phyloP scores from a whole-genome alignment of 1,140 invertebrate genomes.

The Rhyacophila brunnea region DNA sequence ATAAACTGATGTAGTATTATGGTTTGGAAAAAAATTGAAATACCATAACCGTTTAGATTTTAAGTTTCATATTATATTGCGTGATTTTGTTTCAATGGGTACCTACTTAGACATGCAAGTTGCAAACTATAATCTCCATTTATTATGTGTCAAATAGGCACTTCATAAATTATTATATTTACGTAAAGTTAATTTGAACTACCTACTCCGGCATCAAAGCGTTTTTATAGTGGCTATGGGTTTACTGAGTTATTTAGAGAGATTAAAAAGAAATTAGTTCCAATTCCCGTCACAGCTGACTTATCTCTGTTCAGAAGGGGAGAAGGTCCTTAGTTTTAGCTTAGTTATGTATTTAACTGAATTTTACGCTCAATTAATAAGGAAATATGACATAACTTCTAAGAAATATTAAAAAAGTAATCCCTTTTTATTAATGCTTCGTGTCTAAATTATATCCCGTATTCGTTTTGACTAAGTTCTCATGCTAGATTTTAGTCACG shows the following conservation, averaged over 20 bases:
- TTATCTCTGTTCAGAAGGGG: neutral
- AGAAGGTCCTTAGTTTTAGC: constrained; percentile 7
- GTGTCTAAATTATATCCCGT: constrained; percentile 17
- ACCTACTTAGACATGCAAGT: too few species aligned
- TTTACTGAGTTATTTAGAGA: neutral
- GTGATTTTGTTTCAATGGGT: too few species aligned
- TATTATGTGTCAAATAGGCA: too few species aligned
- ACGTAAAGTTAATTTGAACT: constrained; percentile 1
- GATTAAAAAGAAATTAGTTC: constrained; percentile 19
- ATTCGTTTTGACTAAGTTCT: too few species aligned
- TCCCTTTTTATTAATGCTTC: constrained; percentile 10
- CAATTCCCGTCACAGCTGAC: constrained; percentile 11
- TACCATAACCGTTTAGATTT: too few species aligned
- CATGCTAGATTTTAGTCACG: too few species aligned
- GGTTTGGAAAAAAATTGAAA: too few species aligned
- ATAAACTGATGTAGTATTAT: too few species aligned
- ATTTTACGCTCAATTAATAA: constrained; percentile 19
- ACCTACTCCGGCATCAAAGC: neutral
- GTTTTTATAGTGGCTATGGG: neutral
- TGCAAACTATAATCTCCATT: too few species aligned
- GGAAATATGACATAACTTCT: constrained; percentile 8
- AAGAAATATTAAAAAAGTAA: constrained; percentile 6
- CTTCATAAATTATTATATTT: too few species aligned
- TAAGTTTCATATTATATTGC: too few species aligned
- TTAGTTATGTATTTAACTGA: neutral